A percentile compares a stretch with the other conserved stretches of the same genome.
Evolutionary conservation across 2,888 invertebrate genomes (phyloP).

Genomic region (Athripsodes cinereus): DNA sequence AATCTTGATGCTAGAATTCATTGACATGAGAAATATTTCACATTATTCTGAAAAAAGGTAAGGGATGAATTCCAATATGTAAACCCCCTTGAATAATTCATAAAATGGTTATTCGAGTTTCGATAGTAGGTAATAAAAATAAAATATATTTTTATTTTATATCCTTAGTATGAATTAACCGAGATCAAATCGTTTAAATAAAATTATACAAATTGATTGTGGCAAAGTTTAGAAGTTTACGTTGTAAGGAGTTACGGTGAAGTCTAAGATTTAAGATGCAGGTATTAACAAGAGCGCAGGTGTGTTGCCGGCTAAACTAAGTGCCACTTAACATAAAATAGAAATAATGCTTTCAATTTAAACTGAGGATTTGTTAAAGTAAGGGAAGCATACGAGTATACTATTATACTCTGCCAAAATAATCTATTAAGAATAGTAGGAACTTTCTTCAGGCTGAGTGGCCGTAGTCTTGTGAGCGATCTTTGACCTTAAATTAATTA

Average conservation of each 20-base stretch:
- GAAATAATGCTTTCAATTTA: constrained; percentile 1
- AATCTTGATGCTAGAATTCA: no score
- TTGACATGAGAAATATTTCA: no score
- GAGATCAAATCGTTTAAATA: background rate
- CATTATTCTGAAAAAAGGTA: no score
- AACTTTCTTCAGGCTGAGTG: no score
- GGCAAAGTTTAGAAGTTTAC: background rate
- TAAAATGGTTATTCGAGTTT: no score
- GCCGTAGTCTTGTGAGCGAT: no score
- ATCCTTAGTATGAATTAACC: background rate
- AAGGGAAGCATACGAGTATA: no score
- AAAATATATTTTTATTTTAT: background rate
- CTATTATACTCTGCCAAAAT: no score
- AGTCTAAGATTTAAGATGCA: background rate
- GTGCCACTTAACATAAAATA: constrained; percentile 4
- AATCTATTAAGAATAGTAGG: no score
- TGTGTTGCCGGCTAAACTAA: background rate
- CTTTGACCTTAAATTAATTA: no score
- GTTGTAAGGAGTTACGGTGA: background rate
- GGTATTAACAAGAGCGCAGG: background rate
- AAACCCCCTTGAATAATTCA: no score
- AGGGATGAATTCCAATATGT: no score
- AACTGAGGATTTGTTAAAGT: background rate
- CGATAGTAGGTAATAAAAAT: background rate
- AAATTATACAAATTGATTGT: background rate